Conservation (phyloP, 2,113 vertebrate species). For the Brachyhypopomus gauderio region DNA sequence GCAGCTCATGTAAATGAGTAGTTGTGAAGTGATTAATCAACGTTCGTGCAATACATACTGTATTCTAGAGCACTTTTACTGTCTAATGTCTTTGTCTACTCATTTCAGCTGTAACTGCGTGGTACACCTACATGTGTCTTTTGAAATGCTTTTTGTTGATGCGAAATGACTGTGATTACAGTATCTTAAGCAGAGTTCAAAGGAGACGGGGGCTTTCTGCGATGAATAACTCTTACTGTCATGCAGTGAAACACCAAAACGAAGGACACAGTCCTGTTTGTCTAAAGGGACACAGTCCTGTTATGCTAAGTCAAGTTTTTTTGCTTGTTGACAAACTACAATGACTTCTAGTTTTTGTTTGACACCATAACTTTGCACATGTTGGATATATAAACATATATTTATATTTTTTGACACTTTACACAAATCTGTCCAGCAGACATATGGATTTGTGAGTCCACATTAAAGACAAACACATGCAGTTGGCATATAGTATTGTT, state of each 20-base stretch:
- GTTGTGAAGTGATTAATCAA: background rate
- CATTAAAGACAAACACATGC: conserved; percentile 48
- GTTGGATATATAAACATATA: background rate
- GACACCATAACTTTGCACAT: conserved; percentile 28
- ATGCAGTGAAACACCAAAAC: background rate
- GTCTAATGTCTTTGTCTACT: background rate
- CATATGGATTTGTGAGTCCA: conserved; percentile 26
- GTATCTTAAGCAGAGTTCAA: conserved; percentile 9
- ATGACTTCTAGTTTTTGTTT: conserved; percentile 1
- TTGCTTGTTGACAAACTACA: background rate
- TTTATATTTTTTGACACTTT: background rate
- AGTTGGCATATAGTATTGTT: conserved; percentile 2
- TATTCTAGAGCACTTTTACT: background rate
- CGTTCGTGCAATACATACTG: background rate
- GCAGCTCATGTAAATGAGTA: background rate
- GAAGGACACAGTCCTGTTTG: background rate
- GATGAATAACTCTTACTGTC: background rate
- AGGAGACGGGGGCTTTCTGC: conserved; percentile 6
- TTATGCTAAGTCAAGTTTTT: background rate
- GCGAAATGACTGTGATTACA: conserved; percentile 1
- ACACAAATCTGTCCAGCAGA: background rate
- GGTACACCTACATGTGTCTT: background rate
- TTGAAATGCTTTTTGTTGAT: background rate
- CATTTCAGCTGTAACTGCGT: background rate
- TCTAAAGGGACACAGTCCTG: background rate